Conservation (phyloP, 1,140 invertebrate species). For the Apis dorsata region DNA sequence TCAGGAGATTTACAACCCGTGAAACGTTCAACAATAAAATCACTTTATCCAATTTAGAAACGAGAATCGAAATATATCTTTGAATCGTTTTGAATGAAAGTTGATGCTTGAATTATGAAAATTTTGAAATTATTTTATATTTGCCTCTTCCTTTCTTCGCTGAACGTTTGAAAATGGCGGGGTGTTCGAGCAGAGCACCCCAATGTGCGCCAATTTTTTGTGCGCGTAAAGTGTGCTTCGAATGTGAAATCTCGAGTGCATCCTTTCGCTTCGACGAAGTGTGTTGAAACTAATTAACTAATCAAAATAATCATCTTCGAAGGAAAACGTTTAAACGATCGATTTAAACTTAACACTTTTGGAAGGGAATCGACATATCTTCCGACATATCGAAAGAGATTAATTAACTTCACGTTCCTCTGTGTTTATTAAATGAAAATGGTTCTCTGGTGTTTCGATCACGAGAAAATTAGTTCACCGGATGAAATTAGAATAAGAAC, state of each 20-base stretch:
- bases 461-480: too few relatives aligned
- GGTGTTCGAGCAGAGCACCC: not conserved
- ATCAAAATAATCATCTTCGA: slow-evolving; percentile 4
- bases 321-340: not conserved
- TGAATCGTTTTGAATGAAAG: too few relatives aligned
- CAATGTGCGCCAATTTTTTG: not conserved
- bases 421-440: too few relatives aligned
- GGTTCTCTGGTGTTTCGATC: too few relatives aligned
- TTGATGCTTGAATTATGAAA: not conserved
- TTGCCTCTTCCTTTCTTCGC: not conserved
- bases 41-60: too few relatives aligned
- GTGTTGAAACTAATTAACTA: slow-evolving; percentile 15
- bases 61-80: too few relatives aligned
- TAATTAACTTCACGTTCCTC: too few relatives aligned
- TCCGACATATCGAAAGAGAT: not conserved
- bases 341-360: not conserved
- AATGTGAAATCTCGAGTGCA: not conserved
- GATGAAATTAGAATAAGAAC: too few relatives aligned
- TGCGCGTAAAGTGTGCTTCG: not conserved
- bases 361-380: too few relatives aligned
- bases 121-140: not conserved
- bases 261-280: not conserved
- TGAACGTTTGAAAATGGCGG: not conserved
- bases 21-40: too few relatives aligned
- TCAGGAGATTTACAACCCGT: too few relatives aligned